Evolutionary conservation across 64 coral and sea anemone species (phyloP).

Genomic region (Montipora foliosa): DNA sequence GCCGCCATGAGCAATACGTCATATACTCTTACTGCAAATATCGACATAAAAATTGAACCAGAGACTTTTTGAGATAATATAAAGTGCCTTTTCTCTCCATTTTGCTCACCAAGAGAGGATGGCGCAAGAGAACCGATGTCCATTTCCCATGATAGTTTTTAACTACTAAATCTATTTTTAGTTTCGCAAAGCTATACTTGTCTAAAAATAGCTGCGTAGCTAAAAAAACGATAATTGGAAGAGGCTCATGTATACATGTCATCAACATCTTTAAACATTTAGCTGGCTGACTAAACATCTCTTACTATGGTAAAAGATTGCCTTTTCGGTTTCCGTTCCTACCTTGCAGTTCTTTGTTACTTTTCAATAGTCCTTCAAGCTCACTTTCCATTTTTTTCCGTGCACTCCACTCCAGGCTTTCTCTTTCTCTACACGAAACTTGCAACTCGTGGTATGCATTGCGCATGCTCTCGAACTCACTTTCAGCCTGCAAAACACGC

Average conservation of each 20-base stretch:
- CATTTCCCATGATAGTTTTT: too few relatives aligned
- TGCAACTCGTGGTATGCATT: constrained; percentile 39
- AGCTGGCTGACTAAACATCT: too few relatives aligned
- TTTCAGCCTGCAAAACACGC: constrained; percentile 4
- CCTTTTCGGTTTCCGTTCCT: not conserved
- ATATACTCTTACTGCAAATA: not conserved
- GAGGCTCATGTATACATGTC: too few relatives aligned
- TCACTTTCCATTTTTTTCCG: constrained; percentile 8
- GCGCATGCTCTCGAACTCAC: constrained; percentile 24
- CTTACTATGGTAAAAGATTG: too few relatives aligned
- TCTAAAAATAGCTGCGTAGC: too few relatives aligned
- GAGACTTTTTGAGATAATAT: not conserved
- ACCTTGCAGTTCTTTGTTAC: constrained; percentile 23
- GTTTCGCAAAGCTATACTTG: too few relatives aligned
- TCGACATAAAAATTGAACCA: not conserved
- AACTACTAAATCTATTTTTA: too few relatives aligned
- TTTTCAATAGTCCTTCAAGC: not conserved
- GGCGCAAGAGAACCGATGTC: too few relatives aligned
- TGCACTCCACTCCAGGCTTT: not conserved
- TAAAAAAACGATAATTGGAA: too few relatives aligned
- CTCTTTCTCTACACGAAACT: constrained; percentile 14
- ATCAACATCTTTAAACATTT: too few relatives aligned
- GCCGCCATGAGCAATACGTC: not conserved
- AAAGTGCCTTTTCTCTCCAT: too few relatives aligned
- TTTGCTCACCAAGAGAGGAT: too few relatives aligned